Conservation (phyloP, 2,113 vertebrate genomes). For the Anhinga anhinga region DNA sequence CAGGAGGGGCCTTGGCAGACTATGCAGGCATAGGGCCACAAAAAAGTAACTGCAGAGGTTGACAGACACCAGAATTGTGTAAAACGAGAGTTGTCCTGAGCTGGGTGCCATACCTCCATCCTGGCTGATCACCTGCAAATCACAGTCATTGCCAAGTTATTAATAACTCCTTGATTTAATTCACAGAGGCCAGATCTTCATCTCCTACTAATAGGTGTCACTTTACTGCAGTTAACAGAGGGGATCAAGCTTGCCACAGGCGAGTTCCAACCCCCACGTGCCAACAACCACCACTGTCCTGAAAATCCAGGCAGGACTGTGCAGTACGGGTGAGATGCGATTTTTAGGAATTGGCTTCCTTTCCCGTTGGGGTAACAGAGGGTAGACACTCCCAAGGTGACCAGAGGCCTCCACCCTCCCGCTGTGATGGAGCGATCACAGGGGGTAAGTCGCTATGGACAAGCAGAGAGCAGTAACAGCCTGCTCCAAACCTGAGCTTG, state of each 20-base stretch:
- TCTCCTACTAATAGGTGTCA: fast-evolving
- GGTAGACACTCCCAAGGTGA: no score
- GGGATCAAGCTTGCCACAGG: not conserved
- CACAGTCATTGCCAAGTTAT: not conserved
- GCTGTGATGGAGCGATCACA: fast-evolving
- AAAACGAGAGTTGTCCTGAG: not conserved
- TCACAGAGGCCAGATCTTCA: not conserved
- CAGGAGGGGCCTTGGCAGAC: not conserved
- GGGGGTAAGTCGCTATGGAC: not conserved
- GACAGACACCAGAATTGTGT: fast-evolving
- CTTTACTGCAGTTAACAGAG: not conserved
- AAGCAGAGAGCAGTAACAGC: not conserved
- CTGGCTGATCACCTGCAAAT: not conserved
- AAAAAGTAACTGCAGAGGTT: not conserved
- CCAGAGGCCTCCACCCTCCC: not conserved
- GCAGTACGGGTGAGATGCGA: fast-evolving
- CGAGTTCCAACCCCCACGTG: not conserved
- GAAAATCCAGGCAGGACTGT: not conserved
- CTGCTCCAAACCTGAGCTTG: not conserved
- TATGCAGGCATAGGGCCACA: not conserved
- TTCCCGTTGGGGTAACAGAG: no score
- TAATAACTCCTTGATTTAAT: not conserved
- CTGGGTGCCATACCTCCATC: not conserved
- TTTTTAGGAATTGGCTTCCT: not conserved
- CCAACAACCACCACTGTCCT: not conserved